phyloP scores from a whole-genome alignment of 1,140 invertebrate genomes.

The Adelges cooleyi region DNA sequence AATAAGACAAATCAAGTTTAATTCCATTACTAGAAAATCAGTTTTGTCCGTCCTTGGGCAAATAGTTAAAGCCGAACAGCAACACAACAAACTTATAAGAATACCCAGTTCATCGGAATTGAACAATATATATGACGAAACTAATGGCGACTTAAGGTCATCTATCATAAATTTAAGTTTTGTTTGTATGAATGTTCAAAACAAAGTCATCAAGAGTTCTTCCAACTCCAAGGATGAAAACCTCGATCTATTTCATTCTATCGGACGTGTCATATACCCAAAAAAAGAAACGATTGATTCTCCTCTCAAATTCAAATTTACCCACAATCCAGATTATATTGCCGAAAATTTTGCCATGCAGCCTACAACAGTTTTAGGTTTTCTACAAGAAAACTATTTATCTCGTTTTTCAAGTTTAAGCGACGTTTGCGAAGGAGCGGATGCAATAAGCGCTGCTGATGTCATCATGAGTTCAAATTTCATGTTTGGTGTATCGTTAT shows the following conservation, averaged over 20 bases:
- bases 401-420: slow-evolving; percentile 51
- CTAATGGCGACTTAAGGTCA: neutral
- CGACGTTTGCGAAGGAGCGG: slow-evolving; percentile 43
- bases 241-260: slow-evolving; percentile 55
- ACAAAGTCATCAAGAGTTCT: neutral
- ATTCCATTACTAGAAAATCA: slow-evolving; percentile 48
- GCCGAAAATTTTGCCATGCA: slow-evolving; percentile 51
- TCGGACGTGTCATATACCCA: slow-evolving; percentile 63
- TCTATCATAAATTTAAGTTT: slow-evolving; percentile 5
- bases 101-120: slow-evolving; percentile 9
- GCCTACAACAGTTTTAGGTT: slow-evolving; percentile 49
- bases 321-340: slow-evolving; percentile 51
- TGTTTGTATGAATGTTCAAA: neutral
- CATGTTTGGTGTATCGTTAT: slow-evolving; percentile 28
- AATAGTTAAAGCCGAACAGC: slow-evolving; percentile 36
- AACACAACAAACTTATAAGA: slow-evolving; percentile 20
- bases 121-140: slow-evolving; percentile 9
- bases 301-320: slow-evolving; percentile 38
- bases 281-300: slow-evolving; percentile 45
- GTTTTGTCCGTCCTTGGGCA: slow-evolving; percentile 54
- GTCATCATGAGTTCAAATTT: slow-evolving; percentile 45
- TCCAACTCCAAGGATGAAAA: slow-evolving; percentile 43
- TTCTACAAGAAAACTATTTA: slow-evolving; percentile 61
- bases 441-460: slow-evolving; percentile 51
- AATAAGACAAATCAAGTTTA: slow-evolving; percentile 56